Conservation (phyloP, 2,888 invertebrate species). For the Pseudococcus viburni region DNA sequence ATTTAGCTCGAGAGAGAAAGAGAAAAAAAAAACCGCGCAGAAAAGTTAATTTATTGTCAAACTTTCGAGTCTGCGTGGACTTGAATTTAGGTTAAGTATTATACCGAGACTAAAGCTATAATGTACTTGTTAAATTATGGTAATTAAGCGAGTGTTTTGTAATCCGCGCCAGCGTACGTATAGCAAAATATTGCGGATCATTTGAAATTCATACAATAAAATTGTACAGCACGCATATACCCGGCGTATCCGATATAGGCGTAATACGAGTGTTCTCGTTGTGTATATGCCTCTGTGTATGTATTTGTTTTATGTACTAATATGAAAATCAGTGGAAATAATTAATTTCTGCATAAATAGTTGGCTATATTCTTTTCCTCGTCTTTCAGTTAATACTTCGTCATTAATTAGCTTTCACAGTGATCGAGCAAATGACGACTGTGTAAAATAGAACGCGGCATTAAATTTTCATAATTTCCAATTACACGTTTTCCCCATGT, state of each 20-base stretch:
- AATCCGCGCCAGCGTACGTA: not conserved
- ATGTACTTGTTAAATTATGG: slow-evolving; percentile 33
- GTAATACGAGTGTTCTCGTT: not conserved
- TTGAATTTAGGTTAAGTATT: slow-evolving; percentile 27
- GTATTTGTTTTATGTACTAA: not conserved
- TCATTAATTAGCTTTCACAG: not conserved
- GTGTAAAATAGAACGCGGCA: not conserved
- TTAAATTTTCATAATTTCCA: not conserved
- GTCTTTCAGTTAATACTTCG: slow-evolving; percentile 6
- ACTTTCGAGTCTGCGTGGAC: slow-evolving; percentile 22
- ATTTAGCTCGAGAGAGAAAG: not conserved
- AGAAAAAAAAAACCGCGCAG: not conserved
- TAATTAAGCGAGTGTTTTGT: slow-evolving; percentile 22
- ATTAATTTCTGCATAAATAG: slow-evolving; percentile 21
- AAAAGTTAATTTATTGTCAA: slow-evolving; percentile 11
- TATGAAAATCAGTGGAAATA: slow-evolving; percentile 18
- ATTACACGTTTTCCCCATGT: not conserved
- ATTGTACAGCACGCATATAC: slow-evolving; percentile 6
- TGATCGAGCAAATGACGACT: not conserved
- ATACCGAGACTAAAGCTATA: not conserved
- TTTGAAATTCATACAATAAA: slow-evolving; percentile 27
- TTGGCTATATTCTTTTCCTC: not conserved
- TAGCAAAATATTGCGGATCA: not conserved
- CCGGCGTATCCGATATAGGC: not conserved
- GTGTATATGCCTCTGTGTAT: too few relatives aligned